A percentile compares a stretch with the other conserved stretches of the same genome.
Evolutionary conservation across 2,797 vertebrate genomes (phyloP).

Genomic region (Myripristis jacobus): DNA sequence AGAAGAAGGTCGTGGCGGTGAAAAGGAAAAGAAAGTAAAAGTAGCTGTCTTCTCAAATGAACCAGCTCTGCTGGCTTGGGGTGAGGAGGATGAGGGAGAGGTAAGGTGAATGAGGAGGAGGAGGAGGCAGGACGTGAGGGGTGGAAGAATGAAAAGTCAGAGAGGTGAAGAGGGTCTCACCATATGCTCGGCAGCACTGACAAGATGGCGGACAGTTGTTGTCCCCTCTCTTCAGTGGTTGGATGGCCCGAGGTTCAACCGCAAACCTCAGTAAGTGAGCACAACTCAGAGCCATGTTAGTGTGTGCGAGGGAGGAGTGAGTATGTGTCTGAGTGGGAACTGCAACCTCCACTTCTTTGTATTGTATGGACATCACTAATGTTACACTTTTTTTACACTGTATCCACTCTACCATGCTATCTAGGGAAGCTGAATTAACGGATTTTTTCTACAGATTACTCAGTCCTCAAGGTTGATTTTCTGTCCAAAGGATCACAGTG

Average conservation of each 20-base stretch:
- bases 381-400: background rate
- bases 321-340: conserved; percentile 9
- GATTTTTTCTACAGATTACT: background rate
- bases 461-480: background rate
- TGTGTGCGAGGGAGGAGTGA: conserved; percentile 4
- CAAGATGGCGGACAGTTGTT: conserved; percentile 73
- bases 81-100: conserved; percentile 1
- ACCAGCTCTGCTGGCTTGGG: conserved; percentile 29
- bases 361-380: conserved; percentile 24
- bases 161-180: conserved; percentile 64
- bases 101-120: background rate
- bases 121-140: conserved; percentile 13
- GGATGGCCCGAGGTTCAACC: conserved; percentile 55
- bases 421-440: background rate
- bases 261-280: conserved; percentile 66
- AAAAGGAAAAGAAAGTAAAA: conserved; percentile 9
- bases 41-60: conserved; percentile 16
- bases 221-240: conserved; percentile 69
- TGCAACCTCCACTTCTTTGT: conserved; percentile 8
- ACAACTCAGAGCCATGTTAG: conserved; percentile 68
- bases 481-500: conserved; percentile 24
- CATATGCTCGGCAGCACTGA: conserved; percentile 69
- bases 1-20: conserved; percentile 18
- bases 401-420: conserved; percentile 5
- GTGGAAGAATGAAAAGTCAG: conserved; percentile 23